Evolutionary conservation across 2,113 vertebrate genomes (phyloP), one percentile per base, ranked within the genome.

Genomic region (Oreochromis niloticus): DNA sequence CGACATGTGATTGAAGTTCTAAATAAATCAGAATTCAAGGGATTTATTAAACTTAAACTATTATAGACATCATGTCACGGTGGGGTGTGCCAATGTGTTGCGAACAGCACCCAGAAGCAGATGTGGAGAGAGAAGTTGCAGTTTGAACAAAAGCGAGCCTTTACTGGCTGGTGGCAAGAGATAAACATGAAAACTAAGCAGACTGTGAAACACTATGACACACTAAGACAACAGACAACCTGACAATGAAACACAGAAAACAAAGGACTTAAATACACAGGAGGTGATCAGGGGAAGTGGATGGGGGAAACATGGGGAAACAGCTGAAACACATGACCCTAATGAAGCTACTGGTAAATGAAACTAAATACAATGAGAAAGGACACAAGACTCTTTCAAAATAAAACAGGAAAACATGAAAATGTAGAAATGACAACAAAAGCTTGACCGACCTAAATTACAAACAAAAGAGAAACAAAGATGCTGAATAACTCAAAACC

Each of bases 191-290:
- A 63, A 63, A 34, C 17, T 36, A n/a, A 63, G 59, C 17, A 39
- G 17, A 66, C 4, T 63, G 30, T 1, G 9, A 63, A 63, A 32
- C 27, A 0, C 0, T 61, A 9, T 32, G 57, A 59, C 4, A 32
- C 27, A 57, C n/a, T 24, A 1, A 39, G 17, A 39, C 0, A 66
- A 66, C 61, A 66, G 61, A 39, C 61, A 39, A 66, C 61, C 17
- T 66, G 17, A 39, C 32, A 39, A 66, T 66, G 34, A 66, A 66
- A 66, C 61, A 66, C 17, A 66, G 32, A 66, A 66, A 66, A 66
- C 10, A 17, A 10, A 61, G 30, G 61, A 66, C 61, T 66, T 36
- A 66, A 7, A 66, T n/a, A 66, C 32, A 66, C 61, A 36, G 32
- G 0, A 66, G 2, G 32, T 1, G 32, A 66, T 66, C 32, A 0